Base-by-base conservation (phyloP, 2,797 vertebrate genomes). In the Myoxocephalus aenaeus region DNA sequence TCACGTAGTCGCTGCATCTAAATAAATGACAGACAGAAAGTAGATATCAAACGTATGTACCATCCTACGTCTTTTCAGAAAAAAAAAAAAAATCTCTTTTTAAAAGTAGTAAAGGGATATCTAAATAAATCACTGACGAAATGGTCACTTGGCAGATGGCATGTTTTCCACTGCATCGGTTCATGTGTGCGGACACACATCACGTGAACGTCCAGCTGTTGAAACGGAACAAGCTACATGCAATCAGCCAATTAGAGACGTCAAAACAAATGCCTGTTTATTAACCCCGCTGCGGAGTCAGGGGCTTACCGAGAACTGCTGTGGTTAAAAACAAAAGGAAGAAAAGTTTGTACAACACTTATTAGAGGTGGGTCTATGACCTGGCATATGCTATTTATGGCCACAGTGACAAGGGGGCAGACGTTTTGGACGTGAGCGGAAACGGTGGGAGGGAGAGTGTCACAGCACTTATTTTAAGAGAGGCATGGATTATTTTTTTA, bases 351-450 rank as follows among this genome's bases (percentile, higher is more conserved):
- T 79, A 77, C 64, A 71, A 22, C 74, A 69, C 73, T 42, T 15
- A 42, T 42, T 15, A 42, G 13, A 13, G 12, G 51, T 72, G 65
- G 48, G 62, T 70, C 3, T 2, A 4, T 86, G 87, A 90, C 86
- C 80, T 73, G 25, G 50, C 64, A 56, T 42, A 14, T 72, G 67
- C 90, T 93, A 93, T 94, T 93, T 92, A 83, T 89, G 83, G 85
- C 67, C 44, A 54, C 44, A 54, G 70, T 73, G 67, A 90, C 77
- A 69, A 73, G 66, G 25, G 65, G 82, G 70, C 73, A 86, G 81
- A 86, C 76, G 73, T 77, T 91, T 73, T 32, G 38, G 80, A 83
- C 68, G 50, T 76, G 77, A 48, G 68, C 1, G 17, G 56, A 58
- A 29, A 46, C 27, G 9, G 66, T 42, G 48, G 77, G 75, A 40